Conservation (phyloP, 2,888 invertebrate genomes). For the Trachelus iudaicus region DNA sequence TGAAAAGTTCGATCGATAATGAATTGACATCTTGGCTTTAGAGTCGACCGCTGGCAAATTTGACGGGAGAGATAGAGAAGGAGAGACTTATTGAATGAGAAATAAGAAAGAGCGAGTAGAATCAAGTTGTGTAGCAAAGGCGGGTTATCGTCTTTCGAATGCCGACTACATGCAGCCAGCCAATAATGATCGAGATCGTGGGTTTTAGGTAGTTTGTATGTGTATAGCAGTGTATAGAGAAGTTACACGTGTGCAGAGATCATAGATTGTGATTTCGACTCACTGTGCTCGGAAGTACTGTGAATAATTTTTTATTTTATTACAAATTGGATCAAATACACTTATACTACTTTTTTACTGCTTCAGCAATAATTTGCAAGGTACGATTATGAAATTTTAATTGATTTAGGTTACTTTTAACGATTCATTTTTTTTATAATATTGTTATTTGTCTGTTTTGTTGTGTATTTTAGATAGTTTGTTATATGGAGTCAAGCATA, state of each 20-base stretch:
- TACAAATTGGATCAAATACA: neutral
- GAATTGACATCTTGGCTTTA: too few relatives aligned
- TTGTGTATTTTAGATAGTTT: neutral
- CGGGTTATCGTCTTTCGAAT: neutral
- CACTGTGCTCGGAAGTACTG: neutral
- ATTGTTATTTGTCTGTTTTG: neutral
- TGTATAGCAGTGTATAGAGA: neutral
- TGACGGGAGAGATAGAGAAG: neutral
- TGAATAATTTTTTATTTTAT: neutral
- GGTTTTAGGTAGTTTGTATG: neutral
- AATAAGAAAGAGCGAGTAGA: neutral
- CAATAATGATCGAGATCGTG: neutral
- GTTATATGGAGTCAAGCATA: neutral
- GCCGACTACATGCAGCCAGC: neutral
- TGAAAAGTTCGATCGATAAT: neutral
- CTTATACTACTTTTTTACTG: neutral
- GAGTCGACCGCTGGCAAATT: neutral
- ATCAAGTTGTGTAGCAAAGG: neutral
- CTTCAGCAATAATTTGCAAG: neutral
- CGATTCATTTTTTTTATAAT: slow-evolving; percentile 7
- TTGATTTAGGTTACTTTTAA: neutral
- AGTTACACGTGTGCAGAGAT: neutral
- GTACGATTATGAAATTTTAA: neutral
- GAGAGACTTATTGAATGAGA: neutral
- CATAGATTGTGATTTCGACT: neutral